Conservation (phyloP, 2,113 vertebrate genomes). For the Gavialis gangeticus region DNA sequence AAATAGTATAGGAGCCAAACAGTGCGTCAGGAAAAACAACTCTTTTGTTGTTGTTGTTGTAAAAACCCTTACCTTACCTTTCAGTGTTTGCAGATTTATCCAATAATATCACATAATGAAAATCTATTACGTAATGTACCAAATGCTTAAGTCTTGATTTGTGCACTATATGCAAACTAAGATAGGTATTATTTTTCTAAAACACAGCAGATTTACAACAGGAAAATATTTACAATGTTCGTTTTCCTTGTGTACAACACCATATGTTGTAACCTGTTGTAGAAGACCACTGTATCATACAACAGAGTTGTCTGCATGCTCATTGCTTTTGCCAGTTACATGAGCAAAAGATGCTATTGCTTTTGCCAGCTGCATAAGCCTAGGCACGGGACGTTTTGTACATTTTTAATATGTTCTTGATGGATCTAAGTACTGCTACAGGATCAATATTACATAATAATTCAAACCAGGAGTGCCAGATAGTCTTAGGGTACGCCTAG, state of each 20-base stretch:
- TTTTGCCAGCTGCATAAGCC: background rate
- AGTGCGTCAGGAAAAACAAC: background rate
- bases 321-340: rapidly evolving
- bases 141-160: background rate
- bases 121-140: rapidly evolving
- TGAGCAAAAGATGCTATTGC: conserved; percentile 28
- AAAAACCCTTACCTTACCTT: background rate
- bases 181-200: background rate
- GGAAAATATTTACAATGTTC: background rate
- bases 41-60: background rate
- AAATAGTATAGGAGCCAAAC: background rate
- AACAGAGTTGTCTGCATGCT: background rate
- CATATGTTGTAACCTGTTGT: rapidly evolving
- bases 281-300: rapidly evolving
- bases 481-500: background rate
- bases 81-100: background rate
- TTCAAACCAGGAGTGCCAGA: background rate
- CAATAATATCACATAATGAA: rapidly evolving
- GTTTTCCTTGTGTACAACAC: rapidly evolving
- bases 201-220: background rate
- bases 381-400: background rate
- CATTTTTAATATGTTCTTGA: background rate
- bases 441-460: background rate
- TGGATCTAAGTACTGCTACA: background rate
- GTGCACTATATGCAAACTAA: rapidly evolving